Percentiles rank a stretch among this genome's conserved stretches.
These are phyloP conservation scores for Setophaga coronata DNA, from an alignment of 2,113 vertebrate genomes.

Conservation along the genomic window DNA sequence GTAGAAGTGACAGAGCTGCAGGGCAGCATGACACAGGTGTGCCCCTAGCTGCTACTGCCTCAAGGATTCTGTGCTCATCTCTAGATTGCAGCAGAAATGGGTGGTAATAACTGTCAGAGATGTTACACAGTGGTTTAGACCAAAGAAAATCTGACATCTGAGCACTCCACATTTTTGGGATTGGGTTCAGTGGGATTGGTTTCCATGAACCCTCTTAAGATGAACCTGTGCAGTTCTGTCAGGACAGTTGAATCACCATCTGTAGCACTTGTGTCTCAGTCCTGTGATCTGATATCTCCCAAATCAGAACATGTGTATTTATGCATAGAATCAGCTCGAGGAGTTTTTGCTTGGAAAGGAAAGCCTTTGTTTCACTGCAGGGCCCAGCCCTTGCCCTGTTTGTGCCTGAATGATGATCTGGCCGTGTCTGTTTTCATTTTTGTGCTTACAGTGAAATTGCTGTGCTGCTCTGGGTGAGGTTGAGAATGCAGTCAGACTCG, in stretches of 20 bases:
- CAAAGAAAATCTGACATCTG: neutral
- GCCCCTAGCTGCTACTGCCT: neutral
- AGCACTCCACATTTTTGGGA: neutral
- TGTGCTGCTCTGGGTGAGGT: constrained; percentile 45
- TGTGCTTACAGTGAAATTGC: constrained; percentile 19
- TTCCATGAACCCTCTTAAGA: neutral
- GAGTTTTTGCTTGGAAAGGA: neutral
- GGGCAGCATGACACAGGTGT: neutral
- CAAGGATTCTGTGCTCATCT: neutral
- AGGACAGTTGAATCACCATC: neutral
- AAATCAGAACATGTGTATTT: neutral
- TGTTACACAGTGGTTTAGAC: neutral
- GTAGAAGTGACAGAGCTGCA: neutral
- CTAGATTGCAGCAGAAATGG: neutral
- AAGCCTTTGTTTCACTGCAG: neutral
- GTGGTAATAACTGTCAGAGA: neutral
- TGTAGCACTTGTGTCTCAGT: neutral
- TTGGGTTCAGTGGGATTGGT: neutral
- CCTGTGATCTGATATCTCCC: neutral
- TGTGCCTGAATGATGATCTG: constrained; percentile 21
- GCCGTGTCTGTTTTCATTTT: constrained; percentile 14
- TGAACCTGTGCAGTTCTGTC: neutral
- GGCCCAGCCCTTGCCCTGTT: constrained; percentile 12
- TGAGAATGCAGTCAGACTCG: constrained; percentile 62
- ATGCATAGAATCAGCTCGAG: neutral